Percentiles rank a stretch among this genome's conserved stretches.
Conservation (phyloP, 2,888 invertebrate species). For the Fragum sueziense region DNA sequence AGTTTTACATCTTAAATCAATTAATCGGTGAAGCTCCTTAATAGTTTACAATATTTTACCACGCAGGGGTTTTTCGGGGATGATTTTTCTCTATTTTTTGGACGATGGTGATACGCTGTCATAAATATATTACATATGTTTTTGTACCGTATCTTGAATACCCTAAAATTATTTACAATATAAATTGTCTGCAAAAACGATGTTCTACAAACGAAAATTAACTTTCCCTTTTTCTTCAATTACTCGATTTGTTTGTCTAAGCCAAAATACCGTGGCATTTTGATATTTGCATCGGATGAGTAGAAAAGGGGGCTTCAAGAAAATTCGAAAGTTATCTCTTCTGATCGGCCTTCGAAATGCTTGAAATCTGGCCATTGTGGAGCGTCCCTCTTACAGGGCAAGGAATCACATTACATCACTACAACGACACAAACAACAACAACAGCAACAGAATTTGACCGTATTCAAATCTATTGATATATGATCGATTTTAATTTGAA, state of each 20-base stretch:
- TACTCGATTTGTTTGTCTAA: background rate
- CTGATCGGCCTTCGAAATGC: too few relatives aligned
- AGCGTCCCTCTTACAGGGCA: too few relatives aligned
- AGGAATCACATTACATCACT: too few relatives aligned
- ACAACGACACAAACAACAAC: too few relatives aligned
- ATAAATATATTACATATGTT: slow-evolving; percentile 5
- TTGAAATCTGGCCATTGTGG: too few relatives aligned
- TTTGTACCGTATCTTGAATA: slow-evolving; percentile 8
- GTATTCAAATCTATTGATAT: too few relatives aligned
- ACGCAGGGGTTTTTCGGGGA: background rate
- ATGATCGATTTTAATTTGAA: too few relatives aligned
- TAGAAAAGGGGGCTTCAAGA: too few relatives aligned
- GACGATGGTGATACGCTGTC: slow-evolving; percentile 12
- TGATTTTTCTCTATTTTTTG: background rate
- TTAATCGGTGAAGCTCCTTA: slow-evolving; percentile 5
- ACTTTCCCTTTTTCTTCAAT: background rate
- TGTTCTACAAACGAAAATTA: background rate
- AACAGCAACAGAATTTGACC: too few relatives aligned
- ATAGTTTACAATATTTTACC: slow-evolving; percentile 13
- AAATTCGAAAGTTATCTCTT: too few relatives aligned
- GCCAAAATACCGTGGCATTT: background rate
- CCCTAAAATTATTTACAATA: slow-evolving; percentile 8
- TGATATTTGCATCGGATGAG: too few relatives aligned
- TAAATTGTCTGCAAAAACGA: slow-evolving; percentile 5
- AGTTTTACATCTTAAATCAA: slow-evolving; percentile 25